Conservation (phyloP, 2,797 vertebrate species). For the Acipenser ruthenus region DNA sequence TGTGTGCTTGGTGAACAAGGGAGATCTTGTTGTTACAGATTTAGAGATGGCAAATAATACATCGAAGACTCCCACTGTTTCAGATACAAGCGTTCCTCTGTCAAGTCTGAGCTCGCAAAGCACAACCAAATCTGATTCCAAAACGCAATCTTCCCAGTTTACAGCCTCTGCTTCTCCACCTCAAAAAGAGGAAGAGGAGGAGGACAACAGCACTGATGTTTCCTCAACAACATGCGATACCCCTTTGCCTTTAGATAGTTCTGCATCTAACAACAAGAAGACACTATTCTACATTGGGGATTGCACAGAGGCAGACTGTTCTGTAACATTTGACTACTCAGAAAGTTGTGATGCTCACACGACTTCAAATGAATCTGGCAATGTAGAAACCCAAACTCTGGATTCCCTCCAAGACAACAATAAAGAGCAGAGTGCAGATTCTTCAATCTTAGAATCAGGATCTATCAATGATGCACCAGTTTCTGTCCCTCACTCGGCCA, state of each 20-base stretch:
- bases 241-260: slow-evolving; percentile 56
- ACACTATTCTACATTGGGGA: slow-evolving; percentile 52
- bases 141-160: slow-evolving; percentile 23
- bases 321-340: slow-evolving; percentile 76
- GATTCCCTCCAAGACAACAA: slow-evolving; percentile 30
- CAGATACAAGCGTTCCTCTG: slow-evolving; percentile 30
- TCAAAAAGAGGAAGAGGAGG: slow-evolving; percentile 37
- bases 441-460: slow-evolving; percentile 53
- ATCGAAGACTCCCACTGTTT: slow-evolving; percentile 24
- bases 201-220: slow-evolving; percentile 47
- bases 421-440: slow-evolving; percentile 47
- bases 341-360: slow-evolving; percentile 59
- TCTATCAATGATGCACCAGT: slow-evolving; percentile 43
- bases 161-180: slow-evolving; percentile 21
- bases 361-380: slow-evolving; percentile 36
- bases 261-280: slow-evolving; percentile 58
- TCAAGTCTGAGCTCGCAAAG: slow-evolving; percentile 34
- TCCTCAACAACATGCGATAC: slow-evolving; percentile 65
- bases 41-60: slow-evolving; percentile 43
- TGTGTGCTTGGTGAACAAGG: slow-evolving; percentile 44
- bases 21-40: slow-evolving; percentile 47
- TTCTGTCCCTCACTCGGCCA: slow-evolving; percentile 32
- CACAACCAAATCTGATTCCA: slow-evolving; percentile 31
- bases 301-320: slow-evolving; percentile 82
- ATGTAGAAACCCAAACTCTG: slow-evolving; percentile 24